Evolutionary conservation across 1,140 invertebrate species (phyloP).

Genomic region (Drosophila pallidifrons): DNA sequence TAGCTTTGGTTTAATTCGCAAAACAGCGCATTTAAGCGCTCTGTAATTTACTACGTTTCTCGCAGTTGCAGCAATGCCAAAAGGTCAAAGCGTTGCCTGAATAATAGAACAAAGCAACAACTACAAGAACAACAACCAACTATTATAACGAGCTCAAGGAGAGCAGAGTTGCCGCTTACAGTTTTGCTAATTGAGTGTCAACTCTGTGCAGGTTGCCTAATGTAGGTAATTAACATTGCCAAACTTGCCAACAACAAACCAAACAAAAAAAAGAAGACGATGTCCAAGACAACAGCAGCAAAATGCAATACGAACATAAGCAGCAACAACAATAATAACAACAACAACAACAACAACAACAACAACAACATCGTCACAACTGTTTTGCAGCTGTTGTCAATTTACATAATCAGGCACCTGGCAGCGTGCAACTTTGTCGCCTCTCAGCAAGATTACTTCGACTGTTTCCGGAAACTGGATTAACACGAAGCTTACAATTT

Average conservation of each 20-base stretch:
- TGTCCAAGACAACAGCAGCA: conserved; percentile 28
- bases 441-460: conserved; percentile 27
- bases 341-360: too few relatives aligned
- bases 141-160: conserved; percentile 27
- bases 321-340: conserved; percentile 23
- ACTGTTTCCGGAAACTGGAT: conserved; percentile 11
- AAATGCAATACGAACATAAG: background rate
- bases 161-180: conserved; percentile 44
- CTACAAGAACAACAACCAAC: conserved; percentile 15
- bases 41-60: conserved; percentile 37
- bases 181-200: conserved; percentile 76
- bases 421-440: conserved; percentile 39
- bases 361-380: background rate
- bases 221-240: conserved; percentile 73
- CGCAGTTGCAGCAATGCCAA: conserved; percentile 27
- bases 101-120: conserved; percentile 49
- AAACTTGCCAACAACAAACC: conserved; percentile 15
- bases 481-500: conserved; percentile 12
- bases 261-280: conserved; percentile 49
- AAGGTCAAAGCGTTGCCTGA: conserved; percentile 69
- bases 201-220: conserved; percentile 75
- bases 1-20: conserved; percentile 75
- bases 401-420: conserved; percentile 52
- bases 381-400: conserved; percentile 38
- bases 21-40: conserved; percentile 62